Conservation (phyloP, 2,113 vertebrate species). For the Ellobius talpinus region DNA sequence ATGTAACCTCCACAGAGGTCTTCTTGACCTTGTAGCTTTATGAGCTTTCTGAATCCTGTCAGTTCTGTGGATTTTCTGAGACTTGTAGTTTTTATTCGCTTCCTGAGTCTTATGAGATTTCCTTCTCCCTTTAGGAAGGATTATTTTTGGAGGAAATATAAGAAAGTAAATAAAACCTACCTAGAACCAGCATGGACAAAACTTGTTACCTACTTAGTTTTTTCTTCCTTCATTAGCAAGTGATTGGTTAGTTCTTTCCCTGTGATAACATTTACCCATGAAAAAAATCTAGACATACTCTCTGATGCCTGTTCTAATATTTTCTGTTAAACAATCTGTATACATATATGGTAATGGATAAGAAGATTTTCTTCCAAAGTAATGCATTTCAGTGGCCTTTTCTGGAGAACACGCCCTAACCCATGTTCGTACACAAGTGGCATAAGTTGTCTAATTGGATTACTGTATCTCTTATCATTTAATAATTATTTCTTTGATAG, state of each 20-base stretch:
- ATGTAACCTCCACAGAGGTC: no score
- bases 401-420: not conserved
- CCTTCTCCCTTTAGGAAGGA: not conserved
- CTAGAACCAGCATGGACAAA: not conserved
- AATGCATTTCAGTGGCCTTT: constrained; percentile 9
- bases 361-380: not conserved
- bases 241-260: not conserved
- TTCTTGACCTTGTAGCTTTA: not conserved
- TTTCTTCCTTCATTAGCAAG: not conserved
- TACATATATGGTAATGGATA: not conserved
- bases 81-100: not conserved
- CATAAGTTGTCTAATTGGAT: not conserved
- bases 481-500: not conserved
- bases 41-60: not conserved
- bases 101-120: not conserved
- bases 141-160: not conserved
- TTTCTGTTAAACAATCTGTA: not conserved
- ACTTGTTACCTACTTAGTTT: not conserved
- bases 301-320: not conserved
- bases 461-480: not conserved
- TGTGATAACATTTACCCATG: not conserved
- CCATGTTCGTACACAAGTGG: not conserved
- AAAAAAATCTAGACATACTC: not conserved
- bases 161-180: not conserved
- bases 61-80: not conserved